phyloP scores from a whole-genome alignment of 2,113 vertebrate species.

The Electrona antarctica region DNA sequence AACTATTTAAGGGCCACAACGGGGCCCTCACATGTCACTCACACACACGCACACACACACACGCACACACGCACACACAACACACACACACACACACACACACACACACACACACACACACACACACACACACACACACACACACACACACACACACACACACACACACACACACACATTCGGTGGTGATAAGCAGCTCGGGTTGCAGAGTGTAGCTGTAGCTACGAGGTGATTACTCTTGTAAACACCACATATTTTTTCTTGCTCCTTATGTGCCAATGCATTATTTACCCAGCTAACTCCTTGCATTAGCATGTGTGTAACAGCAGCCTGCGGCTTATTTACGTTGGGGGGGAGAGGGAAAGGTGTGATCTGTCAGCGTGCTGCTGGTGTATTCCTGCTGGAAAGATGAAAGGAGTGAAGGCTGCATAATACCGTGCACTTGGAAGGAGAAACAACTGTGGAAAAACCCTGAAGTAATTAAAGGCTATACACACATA shows the following conservation, averaged over 20 bases:
- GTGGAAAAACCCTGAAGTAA: not conserved
- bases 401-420: conserved; percentile 34
- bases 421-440: conserved; percentile 6
- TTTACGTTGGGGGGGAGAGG: conserved; percentile 14
- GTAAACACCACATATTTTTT: conserved; percentile 55
- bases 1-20: too few species aligned
- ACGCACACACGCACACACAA: too few species aligned
- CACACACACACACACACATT: too few species aligned
- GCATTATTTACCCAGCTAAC: conserved; percentile 65
- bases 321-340: conserved; percentile 54
- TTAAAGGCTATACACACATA: not conserved
- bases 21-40: too few species aligned
- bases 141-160: too few species aligned
- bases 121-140: too few species aligned
- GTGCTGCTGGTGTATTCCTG: conserved; percentile 19
- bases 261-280: conserved; percentile 48
- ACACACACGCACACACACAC: too few species aligned
- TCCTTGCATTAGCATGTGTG: conserved; percentile 56
- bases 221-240: conserved; percentile 58
- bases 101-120: too few species aligned
- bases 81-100: too few species aligned
- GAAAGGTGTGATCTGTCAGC: conserved; percentile 48
- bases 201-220: conserved; percentile 39
- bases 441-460: conserved; percentile 33
- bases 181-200: conserved; percentile 18